phyloP scores from a whole-genome alignment of 2,888 invertebrate species.

The Drosophila cognata region DNA sequence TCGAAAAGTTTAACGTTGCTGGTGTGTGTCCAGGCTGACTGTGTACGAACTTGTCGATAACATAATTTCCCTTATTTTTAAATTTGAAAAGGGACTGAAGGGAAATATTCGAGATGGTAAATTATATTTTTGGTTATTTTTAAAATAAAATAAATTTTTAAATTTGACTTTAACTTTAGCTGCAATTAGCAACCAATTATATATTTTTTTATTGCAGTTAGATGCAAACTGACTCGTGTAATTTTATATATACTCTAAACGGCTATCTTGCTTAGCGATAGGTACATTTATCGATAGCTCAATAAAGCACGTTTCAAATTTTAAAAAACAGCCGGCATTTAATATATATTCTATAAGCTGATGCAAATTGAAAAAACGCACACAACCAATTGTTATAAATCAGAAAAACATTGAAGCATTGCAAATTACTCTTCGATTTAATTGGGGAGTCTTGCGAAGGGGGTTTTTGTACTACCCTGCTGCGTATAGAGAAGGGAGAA shows the following conservation, averaged over 20 bases:
- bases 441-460: constrained; percentile 18
- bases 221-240: background rate
- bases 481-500: constrained; percentile 18
- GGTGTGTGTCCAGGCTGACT: constrained; percentile 12
- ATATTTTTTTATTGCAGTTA: background rate
- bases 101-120: background rate
- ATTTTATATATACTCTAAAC: background rate
- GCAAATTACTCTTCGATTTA: constrained; percentile 15
- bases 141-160: background rate
- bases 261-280: background rate
- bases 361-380: background rate
- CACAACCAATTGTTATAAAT: background rate
- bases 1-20: background rate
- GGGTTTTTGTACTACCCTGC: constrained; percentile 41
- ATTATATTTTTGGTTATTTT: background rate
- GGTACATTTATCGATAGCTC: constrained; percentile 3
- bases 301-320: background rate
- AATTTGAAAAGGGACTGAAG: background rate
- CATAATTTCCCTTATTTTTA: background rate
- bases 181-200: background rate
- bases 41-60: constrained; percentile 5
- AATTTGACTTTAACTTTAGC: background rate
- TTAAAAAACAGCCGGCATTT: background rate
- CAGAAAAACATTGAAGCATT: constrained; percentile 7
- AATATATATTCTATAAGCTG: background rate